phyloP scores from a whole-genome alignment of 2,888 invertebrate species.

The Auanema freiburgensis region DNA sequence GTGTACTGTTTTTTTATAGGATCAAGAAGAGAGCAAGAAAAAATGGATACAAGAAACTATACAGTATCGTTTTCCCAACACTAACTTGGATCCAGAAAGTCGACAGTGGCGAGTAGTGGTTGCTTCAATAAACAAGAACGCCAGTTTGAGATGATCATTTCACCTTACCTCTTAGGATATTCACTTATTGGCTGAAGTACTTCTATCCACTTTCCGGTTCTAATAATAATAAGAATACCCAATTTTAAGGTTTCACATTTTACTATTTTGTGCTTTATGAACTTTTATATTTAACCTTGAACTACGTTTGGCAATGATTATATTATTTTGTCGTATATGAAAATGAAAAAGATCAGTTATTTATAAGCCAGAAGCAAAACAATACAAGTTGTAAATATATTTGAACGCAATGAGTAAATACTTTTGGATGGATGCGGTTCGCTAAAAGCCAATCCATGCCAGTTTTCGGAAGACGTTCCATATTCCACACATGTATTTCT shows the following conservation, averaged over 20 bases:
- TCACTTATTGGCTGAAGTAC: neutral
- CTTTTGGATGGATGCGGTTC: slow-evolving; percentile 5
- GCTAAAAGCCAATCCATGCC: slow-evolving; percentile 13
- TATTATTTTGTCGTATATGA: slow-evolving; percentile 1
- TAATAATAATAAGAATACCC: too few species aligned
- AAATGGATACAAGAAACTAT: slow-evolving; percentile 48
- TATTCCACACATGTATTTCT: slow-evolving; percentile 9
- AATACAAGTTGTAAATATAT: neutral
- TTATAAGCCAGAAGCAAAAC: neutral
- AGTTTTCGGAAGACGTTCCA: slow-evolving; percentile 5
- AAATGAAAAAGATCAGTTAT: neutral
- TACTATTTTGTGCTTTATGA: neutral
- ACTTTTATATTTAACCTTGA: too few species aligned
- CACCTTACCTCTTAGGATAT: neutral
- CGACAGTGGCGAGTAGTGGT: slow-evolving; percentile 49
- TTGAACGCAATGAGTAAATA: neutral
- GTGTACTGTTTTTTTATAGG: slow-evolving; percentile 29
- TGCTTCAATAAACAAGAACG: slow-evolving; percentile 46
- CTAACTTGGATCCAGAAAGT: slow-evolving; percentile 30
- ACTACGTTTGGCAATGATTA: neutral
- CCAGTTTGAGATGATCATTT: neutral
- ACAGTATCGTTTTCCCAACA: slow-evolving; percentile 45
- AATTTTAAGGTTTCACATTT: neutral
- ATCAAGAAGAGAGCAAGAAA: slow-evolving; percentile 41
- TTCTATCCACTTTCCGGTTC: neutral